Evolutionary conservation across 2,888 invertebrate genomes (phyloP).

Genomic region (Sminthurinus aureus): DNA sequence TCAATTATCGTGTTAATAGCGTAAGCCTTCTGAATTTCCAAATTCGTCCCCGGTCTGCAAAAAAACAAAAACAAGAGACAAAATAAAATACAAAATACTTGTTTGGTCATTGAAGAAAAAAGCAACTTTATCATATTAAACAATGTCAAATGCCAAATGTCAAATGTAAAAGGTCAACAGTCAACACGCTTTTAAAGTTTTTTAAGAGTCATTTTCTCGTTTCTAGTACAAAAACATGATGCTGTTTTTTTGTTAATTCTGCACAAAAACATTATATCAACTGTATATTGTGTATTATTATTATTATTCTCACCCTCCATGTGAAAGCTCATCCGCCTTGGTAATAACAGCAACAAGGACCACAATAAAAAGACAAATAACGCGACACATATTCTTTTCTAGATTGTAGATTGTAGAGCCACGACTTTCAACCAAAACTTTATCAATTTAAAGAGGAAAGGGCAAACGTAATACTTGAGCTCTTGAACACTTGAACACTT

Average conservation of each 20-base stretch:
- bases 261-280: too few species aligned
- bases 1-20: constrained; percentile 5
- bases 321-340: background rate
- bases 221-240: too few species aligned
- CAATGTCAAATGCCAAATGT: too few species aligned
- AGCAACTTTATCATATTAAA: too few species aligned
- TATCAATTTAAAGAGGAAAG: background rate
- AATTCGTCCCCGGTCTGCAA: constrained; percentile 24
- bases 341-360: background rate
- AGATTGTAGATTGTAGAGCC: background rate
- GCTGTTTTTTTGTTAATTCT: too few species aligned
- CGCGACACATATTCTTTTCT: background rate
- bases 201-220: too few species aligned
- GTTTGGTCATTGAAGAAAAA: background rate
- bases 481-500: too few species aligned
- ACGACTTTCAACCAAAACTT: background rate
- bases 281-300: too few species aligned
- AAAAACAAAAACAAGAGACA: background rate
- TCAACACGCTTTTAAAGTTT: too few species aligned
- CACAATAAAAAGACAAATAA: constrained; percentile 10
- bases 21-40: constrained; percentile 34
- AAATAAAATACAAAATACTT: background rate
- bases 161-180: too few species aligned
- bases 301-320: constrained; percentile 17
- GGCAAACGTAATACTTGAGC: background rate